Evolutionary conservation across 2,888 invertebrate genomes (phyloP).

Genomic region (Diaphora mendica): DNA sequence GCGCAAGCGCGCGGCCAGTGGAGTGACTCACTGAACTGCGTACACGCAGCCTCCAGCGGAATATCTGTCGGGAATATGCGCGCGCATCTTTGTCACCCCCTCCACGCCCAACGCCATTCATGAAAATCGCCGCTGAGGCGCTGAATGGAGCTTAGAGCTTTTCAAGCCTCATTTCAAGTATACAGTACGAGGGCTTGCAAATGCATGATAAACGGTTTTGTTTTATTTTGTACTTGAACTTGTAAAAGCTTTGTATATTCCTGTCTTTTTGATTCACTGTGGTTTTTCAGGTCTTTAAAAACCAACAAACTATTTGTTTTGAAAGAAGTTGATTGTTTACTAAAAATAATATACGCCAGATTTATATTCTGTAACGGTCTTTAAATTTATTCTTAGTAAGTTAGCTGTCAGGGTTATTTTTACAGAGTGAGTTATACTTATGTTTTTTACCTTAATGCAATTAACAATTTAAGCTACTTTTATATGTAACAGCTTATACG

Average conservation of each 20-base stretch:
- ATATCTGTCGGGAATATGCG: slow-evolving; percentile 55
- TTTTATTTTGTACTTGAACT: slow-evolving; percentile 12
- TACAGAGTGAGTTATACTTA: background rate
- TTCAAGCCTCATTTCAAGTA: slow-evolving; percentile 29
- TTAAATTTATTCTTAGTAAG: background rate
- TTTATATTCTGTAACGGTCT: background rate
- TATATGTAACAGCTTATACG: background rate
- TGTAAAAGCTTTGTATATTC: background rate
- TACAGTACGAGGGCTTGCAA: slow-evolving; percentile 25
- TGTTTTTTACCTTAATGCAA: background rate
- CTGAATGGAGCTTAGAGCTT: slow-evolving; percentile 63
- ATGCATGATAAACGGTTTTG: slow-evolving; percentile 8
- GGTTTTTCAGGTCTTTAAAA: background rate
- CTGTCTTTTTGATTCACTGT: background rate
- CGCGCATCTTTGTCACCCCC: slow-evolving; percentile 70
- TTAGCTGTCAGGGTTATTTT: no score
- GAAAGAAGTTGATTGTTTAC: background rate
- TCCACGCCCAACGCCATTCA: slow-evolving; percentile 73
- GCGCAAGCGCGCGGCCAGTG: slow-evolving; percentile 72
- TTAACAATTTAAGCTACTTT: background rate
- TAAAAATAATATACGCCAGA: background rate
- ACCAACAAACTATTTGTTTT: background rate
- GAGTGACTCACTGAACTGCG: slow-evolving; percentile 60
- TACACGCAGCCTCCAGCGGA: slow-evolving; percentile 67
- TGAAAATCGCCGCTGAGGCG: slow-evolving; percentile 71